Conservation (phyloP, 23 tunicate genomes). For the Corella eumyota region DNA sequence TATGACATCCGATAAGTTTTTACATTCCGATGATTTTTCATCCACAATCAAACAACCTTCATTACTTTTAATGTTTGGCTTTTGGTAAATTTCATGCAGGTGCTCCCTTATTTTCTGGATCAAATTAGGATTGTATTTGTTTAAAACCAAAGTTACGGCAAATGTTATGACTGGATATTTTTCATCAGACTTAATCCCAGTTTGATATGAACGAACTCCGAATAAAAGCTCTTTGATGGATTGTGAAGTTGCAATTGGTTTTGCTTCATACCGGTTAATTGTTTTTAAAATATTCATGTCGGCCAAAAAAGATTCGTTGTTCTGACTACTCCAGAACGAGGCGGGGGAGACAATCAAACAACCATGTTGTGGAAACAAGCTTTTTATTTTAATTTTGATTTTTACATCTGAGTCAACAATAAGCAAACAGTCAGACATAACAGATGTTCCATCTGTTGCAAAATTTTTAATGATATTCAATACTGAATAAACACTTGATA, state of each 20-base stretch:
- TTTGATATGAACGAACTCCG: conserved; percentile 56
- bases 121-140: conserved; percentile 31
- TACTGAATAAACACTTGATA: conserved; percentile 1
- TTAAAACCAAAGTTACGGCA: conserved; percentile 66
- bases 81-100: conserved; percentile 7
- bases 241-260: conserved; percentile 46
- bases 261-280: conserved; percentile 46
- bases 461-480: no score
- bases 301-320: conserved; percentile 2
- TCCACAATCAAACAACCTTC: conserved; percentile 1
- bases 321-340: conserved; percentile 54
- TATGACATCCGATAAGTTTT: conserved; percentile 17
- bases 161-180: conserved; percentile 23
- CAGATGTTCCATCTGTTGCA: conserved; percentile 1
- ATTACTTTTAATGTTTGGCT: conserved; percentile 1
- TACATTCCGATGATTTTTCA: not conserved
- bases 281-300: conserved; percentile 54
- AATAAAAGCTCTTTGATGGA: conserved; percentile 73
- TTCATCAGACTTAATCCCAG: conserved; percentile 14
- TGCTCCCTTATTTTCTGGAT: conserved; percentile 4
- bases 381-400: conserved; percentile 27
- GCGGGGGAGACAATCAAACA: conserved; percentile 78
- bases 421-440: conserved; percentile 34
- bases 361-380: conserved; percentile 65
- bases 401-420: conserved; percentile 37